Conservation (phyloP, 2,797 vertebrate species). For the Streptopelia turtur region DNA sequence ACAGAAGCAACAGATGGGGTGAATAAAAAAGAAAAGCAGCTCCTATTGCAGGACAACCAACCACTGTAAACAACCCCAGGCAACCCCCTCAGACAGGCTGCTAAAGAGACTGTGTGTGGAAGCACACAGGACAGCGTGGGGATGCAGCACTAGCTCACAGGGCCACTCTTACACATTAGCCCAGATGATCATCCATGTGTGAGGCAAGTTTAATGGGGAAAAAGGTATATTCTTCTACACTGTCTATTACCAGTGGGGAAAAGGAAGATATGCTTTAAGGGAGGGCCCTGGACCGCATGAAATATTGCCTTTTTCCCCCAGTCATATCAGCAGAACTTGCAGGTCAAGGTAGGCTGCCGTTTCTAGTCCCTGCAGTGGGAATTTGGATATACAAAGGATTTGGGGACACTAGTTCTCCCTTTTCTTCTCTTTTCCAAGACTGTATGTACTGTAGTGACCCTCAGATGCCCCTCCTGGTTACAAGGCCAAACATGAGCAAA, state of each 20-base stretch:
- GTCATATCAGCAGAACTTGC: not conserved
- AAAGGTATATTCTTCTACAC: not conserved
- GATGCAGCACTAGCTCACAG: not conserved
- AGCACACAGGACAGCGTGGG: not conserved
- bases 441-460: not conserved
- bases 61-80: not conserved
- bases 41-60: not conserved
- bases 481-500: not conserved
- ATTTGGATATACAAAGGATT: not conserved
- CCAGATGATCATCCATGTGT: not conserved
- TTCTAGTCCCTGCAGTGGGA: not conserved
- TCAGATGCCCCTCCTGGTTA: not conserved
- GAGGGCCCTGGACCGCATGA: not conserved
- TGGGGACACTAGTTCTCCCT: not conserved
- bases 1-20: not conserved
- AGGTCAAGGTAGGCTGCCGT: not conserved
- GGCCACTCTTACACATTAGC: accelerated
- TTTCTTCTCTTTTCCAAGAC: not conserved
- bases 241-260: accelerated
- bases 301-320: not conserved
- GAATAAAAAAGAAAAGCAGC: not conserved
- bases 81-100: not conserved
- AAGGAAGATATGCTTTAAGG: not conserved
- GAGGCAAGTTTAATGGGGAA: not conserved
- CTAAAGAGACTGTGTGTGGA: not conserved